Evolutionary conservation across 2,797 vertebrate species (phyloP).

Genomic region (Poecilia gillii): DNA sequence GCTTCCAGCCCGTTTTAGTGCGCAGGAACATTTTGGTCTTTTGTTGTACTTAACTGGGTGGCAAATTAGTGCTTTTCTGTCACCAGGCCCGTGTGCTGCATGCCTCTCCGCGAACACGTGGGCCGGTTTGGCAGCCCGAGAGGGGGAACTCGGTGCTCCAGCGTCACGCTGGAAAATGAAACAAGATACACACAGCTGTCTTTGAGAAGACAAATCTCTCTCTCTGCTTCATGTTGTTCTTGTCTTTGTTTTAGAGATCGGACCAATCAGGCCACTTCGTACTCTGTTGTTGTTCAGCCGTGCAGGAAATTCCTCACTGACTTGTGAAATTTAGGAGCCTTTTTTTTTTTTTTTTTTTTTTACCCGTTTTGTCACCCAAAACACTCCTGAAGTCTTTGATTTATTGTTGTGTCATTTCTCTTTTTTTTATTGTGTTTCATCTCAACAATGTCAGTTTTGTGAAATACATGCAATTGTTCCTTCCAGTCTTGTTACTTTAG

Average conservation of each 20-base stretch:
- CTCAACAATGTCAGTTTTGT: slow-evolving; percentile 2
- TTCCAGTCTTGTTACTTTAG: slow-evolving; percentile 16
- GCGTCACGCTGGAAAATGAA: slow-evolving; percentile 79
- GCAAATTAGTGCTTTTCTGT: slow-evolving; percentile 37
- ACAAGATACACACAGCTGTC: slow-evolving; percentile 74
- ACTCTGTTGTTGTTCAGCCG: slow-evolving; percentile 29
- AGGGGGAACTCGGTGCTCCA: slow-evolving; percentile 58
- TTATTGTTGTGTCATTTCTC: background rate
- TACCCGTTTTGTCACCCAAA: background rate
- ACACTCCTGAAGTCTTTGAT: background rate
- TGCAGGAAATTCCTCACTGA: slow-evolving; percentile 12
- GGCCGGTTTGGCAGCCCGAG: slow-evolving; percentile 64
- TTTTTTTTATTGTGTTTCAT: background rate
- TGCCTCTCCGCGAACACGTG: slow-evolving; percentile 53
- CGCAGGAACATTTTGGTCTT: slow-evolving; percentile 11
- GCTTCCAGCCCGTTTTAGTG: background rate
- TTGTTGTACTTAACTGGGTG: slow-evolving; percentile 11
- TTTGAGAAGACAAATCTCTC: slow-evolving; percentile 53
- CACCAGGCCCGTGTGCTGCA: slow-evolving; percentile 37
- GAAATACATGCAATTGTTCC: background rate
- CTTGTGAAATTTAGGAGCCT: slow-evolving; percentile 4
- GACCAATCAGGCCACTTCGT: slow-evolving; percentile 5
- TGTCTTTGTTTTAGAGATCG: slow-evolving; percentile 33
- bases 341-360: background rate
- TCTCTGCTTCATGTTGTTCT: slow-evolving; percentile 43